Percentiles rank a stretch among this genome's conserved stretches.
phyloP scores from a whole-genome alignment of 2,797 vertebrate genomes.

The Schizopygopsis pylzovi region DNA sequence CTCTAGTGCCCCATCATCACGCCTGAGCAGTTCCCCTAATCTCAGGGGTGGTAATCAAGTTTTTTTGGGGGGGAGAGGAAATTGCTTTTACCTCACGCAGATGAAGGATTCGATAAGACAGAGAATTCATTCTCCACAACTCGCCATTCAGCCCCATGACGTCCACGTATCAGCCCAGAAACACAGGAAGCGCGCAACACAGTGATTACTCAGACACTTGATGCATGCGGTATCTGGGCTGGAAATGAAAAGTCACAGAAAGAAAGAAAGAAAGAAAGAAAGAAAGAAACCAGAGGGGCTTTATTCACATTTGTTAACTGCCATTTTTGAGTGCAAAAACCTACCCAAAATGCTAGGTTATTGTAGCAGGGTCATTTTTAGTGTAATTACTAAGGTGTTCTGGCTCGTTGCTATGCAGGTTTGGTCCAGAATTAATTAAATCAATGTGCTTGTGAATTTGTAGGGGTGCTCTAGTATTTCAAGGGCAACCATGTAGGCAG shows the following conservation, averaged over 20 bases:
- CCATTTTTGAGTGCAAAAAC: neutral
- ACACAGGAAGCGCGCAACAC: neutral
- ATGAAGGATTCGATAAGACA: constrained; percentile 56
- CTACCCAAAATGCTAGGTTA: neutral
- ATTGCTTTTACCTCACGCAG: constrained; percentile 55
- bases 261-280: neutral
- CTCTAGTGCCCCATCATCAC: constrained; percentile 21
- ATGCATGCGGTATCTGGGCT: constrained; percentile 25
- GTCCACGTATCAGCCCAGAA: constrained; percentile 42
- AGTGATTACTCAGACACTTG: constrained; percentile 44
- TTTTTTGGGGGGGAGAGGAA: constrained; percentile 45
- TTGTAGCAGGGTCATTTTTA: neutral
- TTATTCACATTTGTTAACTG: neutral
- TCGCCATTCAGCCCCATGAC: constrained; percentile 50
- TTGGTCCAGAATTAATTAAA: neutral
- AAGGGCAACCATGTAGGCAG: constrained; percentile 7
- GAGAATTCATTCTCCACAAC: constrained; percentile 44
- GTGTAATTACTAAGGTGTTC: neutral
- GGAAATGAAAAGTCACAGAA: constrained; percentile 32
- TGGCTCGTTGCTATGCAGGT: constrained; percentile 7
- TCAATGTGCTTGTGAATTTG: neutral
- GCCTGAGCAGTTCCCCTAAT: constrained; percentile 36
- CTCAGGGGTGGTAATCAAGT: constrained; percentile 45
- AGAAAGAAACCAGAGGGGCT: neutral
- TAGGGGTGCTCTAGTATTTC: constrained; percentile 5